These are phyloP conservation scores for Carassius carassius DNA, from an alignment of 2,113 vertebrate species.

Conservation along the genomic window DNA sequence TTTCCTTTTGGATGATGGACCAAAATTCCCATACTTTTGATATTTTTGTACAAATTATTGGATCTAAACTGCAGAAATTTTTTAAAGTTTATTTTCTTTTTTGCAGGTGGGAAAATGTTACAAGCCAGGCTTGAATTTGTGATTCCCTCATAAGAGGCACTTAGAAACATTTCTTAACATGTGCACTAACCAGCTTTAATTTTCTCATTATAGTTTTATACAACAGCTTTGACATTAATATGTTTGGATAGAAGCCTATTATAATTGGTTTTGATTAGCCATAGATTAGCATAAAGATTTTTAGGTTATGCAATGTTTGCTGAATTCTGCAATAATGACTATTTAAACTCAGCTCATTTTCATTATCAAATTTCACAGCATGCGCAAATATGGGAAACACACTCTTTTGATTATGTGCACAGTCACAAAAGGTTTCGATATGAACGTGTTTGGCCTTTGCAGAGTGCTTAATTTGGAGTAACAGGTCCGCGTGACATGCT, in stretches of 20 bases:
- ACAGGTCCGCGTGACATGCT: slow-evolving; percentile 20
- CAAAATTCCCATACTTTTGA: no score
- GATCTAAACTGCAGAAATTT: no score
- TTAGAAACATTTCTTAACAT: not conserved
- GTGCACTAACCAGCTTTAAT: not conserved
- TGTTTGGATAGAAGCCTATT: not conserved
- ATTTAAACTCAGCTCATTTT: not conserved
- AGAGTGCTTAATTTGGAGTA: not conserved
- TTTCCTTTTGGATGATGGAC: no score
- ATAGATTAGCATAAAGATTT: no score
- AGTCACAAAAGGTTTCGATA: not conserved
- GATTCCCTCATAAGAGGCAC: not conserved
- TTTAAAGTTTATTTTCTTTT: not conserved
- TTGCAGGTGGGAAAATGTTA: not conserved
- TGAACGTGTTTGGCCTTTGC: slow-evolving; percentile 16
- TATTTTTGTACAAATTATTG: no score
- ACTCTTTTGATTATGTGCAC: not conserved
- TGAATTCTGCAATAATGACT: not conserved
- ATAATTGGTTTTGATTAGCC: not conserved
- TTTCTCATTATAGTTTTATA: not conserved
- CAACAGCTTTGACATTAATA: not conserved
- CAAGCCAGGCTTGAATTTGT: not conserved
- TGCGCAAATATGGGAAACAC: not conserved
- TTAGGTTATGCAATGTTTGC: not conserved
- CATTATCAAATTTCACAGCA: not conserved